Base-by-base conservation (phyloP, 1,140 invertebrate species). In the Luehdorfia chinensis region DNA sequence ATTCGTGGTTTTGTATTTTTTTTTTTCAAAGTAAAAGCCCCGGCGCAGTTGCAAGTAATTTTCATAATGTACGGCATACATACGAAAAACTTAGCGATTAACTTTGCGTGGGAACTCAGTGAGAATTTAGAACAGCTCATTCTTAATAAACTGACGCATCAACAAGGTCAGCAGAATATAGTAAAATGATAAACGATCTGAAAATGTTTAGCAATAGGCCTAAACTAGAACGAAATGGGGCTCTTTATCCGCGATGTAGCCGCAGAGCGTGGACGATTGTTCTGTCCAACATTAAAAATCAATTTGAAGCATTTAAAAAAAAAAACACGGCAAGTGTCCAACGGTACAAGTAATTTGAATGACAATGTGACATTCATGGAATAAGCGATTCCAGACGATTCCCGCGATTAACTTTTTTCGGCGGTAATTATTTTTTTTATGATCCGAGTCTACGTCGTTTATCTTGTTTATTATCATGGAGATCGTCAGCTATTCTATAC, bases 271-370 rank as follows among this genome's bases (percentile, higher is more conserved):
- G 7, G 30, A 37, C 15, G 36, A 47, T 48, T 36, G 45, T 54
- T 54, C 51, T 36, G 32, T 28, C 49, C 60, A 53, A 63, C 68
- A 76, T 76, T 76, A 76, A 76, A 74, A 76, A 76, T 65, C 70
- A 66, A 66, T 76, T 76, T 74, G 62, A 62, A 55, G 59, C 39
- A 30, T 30, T 52, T 30, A n/a, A n/a, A n/a, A 33, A 55, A 62
- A 62, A 62, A 53, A 51, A 50, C 54, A 27, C 50, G 37, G 45
- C 25, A 27, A 16, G 12, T 28, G 43, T 36, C 16, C 43, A 59
- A 70, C 59, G 54, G 58, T 60, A 58, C 60, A 48, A 50, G 50
- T 37, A 59, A 66, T 68, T 65, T 66, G 61, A 30, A 37, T 36
- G 50, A 60, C 48, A 63, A 53, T 67, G 53, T 52, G 39, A 53